Evolutionary conservation across 2,113 vertebrate genomes (phyloP).

Genomic region (Limanda limanda): DNA sequence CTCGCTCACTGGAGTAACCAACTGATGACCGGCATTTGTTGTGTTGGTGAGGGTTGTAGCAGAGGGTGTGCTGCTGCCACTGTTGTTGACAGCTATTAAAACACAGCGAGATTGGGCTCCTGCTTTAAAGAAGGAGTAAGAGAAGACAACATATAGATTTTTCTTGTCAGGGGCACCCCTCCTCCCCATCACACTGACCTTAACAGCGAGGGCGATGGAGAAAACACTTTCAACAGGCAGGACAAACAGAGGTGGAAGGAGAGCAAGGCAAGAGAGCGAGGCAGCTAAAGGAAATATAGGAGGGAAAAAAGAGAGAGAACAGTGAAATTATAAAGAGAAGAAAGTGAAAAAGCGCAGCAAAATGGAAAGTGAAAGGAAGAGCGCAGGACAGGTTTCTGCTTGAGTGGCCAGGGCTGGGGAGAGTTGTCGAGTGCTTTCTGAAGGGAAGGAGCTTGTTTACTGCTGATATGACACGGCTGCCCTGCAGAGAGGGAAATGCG

Average conservation of each 20-base stretch:
- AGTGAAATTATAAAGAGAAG: conserved; percentile 60
- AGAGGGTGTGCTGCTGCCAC: conserved; percentile 55
- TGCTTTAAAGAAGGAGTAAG: conserved; percentile 77
- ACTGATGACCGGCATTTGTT: conserved; percentile 58
- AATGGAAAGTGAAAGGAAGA: conserved; percentile 73
- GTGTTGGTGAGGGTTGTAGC: conserved; percentile 29
- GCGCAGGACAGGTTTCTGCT: conserved; percentile 83
- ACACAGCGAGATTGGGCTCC: conserved; percentile 73
- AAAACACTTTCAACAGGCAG: conserved; percentile 74
- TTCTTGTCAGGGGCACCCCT: conserved; percentile 81
- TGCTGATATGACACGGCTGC: conserved; percentile 85
- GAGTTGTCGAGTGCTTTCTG: conserved; percentile 80
- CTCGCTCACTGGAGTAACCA: conserved; percentile 63
- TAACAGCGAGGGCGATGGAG: conserved; percentile 71
- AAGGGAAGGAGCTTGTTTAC: conserved; percentile 87
- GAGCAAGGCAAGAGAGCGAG: conserved; percentile 54
- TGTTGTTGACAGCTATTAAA: conserved; percentile 81
- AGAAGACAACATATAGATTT: conserved; percentile 86
- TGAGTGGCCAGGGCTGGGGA: conserved; percentile 82
- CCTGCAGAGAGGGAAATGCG: conserved; percentile 85
- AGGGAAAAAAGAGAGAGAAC: conserved; percentile 43
- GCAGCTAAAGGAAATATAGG: conserved; percentile 46
- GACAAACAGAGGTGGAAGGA: conserved; percentile 72
- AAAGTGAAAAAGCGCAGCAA: conserved; percentile 50
- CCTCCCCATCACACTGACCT: conserved; percentile 81